Conservation (phyloP, 2,113 vertebrate genomes). For the Girardinichthys multiradiatus region DNA sequence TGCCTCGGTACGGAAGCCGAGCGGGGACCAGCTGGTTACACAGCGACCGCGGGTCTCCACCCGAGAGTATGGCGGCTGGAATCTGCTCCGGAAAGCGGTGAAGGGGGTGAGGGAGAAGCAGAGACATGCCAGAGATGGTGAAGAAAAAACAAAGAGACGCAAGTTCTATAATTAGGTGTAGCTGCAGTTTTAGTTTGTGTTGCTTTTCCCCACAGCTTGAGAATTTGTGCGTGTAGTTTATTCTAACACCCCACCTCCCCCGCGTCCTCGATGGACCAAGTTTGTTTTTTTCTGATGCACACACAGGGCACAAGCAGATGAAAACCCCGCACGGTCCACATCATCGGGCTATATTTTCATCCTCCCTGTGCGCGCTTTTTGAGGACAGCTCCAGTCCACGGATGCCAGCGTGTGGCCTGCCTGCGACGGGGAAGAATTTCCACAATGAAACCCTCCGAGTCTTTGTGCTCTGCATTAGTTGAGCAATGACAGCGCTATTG, state of each 20-base stretch:
- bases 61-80: constrained; percentile 82
- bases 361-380: constrained; percentile 29
- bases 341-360: constrained; percentile 37
- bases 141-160: constrained; percentile 58
- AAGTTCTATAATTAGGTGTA: constrained; percentile 28
- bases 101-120: constrained; percentile 32
- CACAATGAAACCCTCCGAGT: constrained; percentile 77
- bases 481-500: constrained; percentile 61
- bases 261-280: constrained; percentile 72
- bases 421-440: constrained; percentile 49
- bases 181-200: not conserved
- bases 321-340: constrained; percentile 50
- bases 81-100: constrained; percentile 56
- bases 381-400: constrained; percentile 41
- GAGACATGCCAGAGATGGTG: constrained; percentile 60
- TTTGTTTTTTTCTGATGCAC: constrained; percentile 68
- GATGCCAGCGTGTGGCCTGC: constrained; percentile 63
- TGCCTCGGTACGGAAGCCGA: constrained; percentile 79
- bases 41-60: constrained; percentile 79
- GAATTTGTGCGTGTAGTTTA: constrained; percentile 13
- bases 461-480: constrained; percentile 80
- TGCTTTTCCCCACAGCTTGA: constrained; percentile 6
- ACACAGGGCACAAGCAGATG: constrained; percentile 68
- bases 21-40: constrained; percentile 68
- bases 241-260: constrained; percentile 34